Evolutionary conservation across 2,888 invertebrate genomes (phyloP).

Genomic region (Enoplolaimus lenunculus): DNA sequence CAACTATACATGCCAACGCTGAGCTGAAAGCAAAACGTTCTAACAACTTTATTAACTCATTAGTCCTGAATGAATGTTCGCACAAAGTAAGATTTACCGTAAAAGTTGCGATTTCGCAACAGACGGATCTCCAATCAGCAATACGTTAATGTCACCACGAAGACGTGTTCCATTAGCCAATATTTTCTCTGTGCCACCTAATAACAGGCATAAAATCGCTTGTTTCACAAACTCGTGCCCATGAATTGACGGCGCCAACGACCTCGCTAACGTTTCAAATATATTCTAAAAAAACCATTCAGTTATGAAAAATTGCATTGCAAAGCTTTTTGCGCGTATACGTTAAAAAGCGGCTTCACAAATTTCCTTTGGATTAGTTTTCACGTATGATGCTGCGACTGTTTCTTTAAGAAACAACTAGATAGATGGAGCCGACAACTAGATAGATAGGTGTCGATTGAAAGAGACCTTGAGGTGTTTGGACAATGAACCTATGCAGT

Average conservation of each 20-base stretch:
- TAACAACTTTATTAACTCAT: too few species aligned
- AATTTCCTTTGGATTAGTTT: too few species aligned
- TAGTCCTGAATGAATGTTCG: too few species aligned
- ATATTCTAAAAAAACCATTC: conserved; percentile 51
- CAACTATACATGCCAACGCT: neutral
- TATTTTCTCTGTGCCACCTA: conserved; percentile 85
- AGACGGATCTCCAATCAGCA: conserved; percentile 93
- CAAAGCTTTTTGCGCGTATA: too few species aligned
- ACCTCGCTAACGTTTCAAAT: conserved; percentile 73
- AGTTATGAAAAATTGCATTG: too few species aligned
- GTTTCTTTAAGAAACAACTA: too few species aligned
- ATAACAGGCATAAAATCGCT: conserved; percentile 76
- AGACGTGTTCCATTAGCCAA: conserved; percentile 71
- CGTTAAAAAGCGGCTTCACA: too few species aligned
- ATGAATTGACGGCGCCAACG: conserved; percentile 91
- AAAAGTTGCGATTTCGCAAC: conserved; percentile 86
- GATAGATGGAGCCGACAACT: too few species aligned
- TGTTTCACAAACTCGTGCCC: conserved; percentile 91
- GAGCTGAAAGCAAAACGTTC: neutral
- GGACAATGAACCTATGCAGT: too few species aligned
- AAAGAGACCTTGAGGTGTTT: too few species aligned
- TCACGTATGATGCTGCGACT: too few species aligned
- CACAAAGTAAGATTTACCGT: conserved; percentile 33
- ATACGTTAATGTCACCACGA: conserved; percentile 72
- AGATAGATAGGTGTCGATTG: too few species aligned